A percentile compares a stretch with the other conserved stretches of the same genome.
Evolutionary conservation across 2,797 vertebrate species (phyloP).

Genomic region (Ateles fusciceps): DNA sequence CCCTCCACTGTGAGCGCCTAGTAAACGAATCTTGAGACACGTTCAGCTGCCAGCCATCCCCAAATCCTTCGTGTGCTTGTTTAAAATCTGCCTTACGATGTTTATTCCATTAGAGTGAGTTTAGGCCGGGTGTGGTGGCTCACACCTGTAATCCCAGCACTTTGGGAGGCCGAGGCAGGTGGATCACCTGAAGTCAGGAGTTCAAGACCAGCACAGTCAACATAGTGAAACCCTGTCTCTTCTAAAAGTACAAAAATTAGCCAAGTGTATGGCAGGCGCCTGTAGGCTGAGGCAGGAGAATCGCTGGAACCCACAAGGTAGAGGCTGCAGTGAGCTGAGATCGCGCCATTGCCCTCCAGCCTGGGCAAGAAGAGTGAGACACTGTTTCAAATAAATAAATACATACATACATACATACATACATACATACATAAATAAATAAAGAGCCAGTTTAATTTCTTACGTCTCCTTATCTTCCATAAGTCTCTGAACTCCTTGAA

Average conservation of each 20-base stretch:
- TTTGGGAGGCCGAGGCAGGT: neutral
- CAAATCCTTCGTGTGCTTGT: neutral
- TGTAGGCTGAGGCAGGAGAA: neutral
- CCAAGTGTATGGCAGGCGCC: rapidly evolving
- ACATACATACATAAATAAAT: too few species aligned
- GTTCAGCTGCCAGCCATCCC: neutral
- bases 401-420: too few species aligned
- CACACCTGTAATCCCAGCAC: neutral
- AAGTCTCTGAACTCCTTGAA: neutral
- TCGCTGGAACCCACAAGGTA: neutral
- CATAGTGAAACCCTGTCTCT: neutral
- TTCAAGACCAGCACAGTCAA: neutral
- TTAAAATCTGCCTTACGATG: neutral
- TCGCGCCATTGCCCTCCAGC: neutral
- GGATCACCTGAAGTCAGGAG: neutral
- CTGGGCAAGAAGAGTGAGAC: neutral
- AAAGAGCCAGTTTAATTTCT: neutral
- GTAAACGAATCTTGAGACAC: neutral
- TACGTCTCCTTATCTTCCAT: neutral
- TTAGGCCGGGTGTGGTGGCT: neutral
- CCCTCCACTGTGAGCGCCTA: neutral
- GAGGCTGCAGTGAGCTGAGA: neutral
- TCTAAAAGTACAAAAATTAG: neutral
- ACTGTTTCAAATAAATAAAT: neutral
- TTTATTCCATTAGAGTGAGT: neutral